Evolutionary conservation across 2,888 invertebrate species (phyloP), one percentile per base, ranked within the genome.

Genomic region (Odontocerum albicorne): DNA sequence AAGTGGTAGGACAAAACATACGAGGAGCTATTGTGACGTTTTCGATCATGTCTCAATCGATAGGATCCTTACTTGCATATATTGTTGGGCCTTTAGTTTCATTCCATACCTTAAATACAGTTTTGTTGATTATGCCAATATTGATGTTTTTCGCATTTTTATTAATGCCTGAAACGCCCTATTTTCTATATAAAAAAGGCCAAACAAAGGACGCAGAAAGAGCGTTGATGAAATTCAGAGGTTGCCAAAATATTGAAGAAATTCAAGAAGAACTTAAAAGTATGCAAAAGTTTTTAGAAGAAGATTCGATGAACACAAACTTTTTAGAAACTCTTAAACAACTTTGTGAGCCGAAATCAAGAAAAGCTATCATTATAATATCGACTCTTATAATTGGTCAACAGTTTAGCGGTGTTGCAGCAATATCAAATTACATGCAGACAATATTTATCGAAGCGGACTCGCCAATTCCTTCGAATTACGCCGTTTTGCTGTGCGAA

Each of bases 141-240:
- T 27, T 58, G 4, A 61, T 56, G 58, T 53, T 55, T 2, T 13
- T 56, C 21, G 19, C 50, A 4, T 58, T 61, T 16, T 8, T 53
- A 2, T 47, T 61, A 10, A 56, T 56, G 50, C 61, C 61, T 2
- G 61, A 61, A 44, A 53, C 61, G 6, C 61, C 61, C 1, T 61
- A 56, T 22, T 61, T 61, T 27, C 31, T 61, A 12, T 33, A 56
- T 38, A 53, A 49, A 50, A 49, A 46, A 6, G 61, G 58, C 3
- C 49, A 49, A 19, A 46, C 15, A 38, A 52, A 61, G 12, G 56
- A 49, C 22, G 61, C 61, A 3, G 44, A 50, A 8, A 39, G 17
- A 10, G 42, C 15, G 3, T 17, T 61, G 16, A 59, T 59, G 58
- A 61, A 59, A 38, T 56, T 59, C 19, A 49, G 58, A 53, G 61